phyloP scores from a whole-genome alignment of 2,113 vertebrate species.

The Paraplagusia blochii region DNA sequence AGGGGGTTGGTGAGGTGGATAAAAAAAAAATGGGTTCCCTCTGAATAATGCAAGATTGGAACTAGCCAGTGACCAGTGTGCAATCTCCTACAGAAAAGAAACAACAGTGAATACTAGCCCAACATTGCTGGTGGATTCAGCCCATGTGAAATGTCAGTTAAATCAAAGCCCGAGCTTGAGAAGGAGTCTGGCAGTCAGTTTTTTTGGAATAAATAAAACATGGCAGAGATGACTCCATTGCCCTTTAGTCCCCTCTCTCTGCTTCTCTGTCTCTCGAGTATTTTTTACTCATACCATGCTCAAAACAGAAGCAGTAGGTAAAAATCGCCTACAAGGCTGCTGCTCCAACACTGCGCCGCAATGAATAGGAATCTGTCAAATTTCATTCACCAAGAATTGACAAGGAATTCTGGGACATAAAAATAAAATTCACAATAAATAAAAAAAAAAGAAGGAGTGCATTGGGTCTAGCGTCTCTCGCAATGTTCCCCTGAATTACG shows the following conservation, averaged over 20 bases:
- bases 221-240: constrained; percentile 52
- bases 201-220: constrained; percentile 70
- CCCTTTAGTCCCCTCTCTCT: constrained; percentile 44
- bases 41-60: constrained; percentile 66
- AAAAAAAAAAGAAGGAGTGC: background rate
- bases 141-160: constrained; percentile 57
- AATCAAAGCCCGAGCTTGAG: constrained; percentile 58
- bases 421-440: constrained; percentile 1
- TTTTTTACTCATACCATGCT: constrained; percentile 15
- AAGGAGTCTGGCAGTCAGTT: constrained; percentile 50
- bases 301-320: constrained; percentile 15
- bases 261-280: constrained; percentile 10
- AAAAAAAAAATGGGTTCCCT: constrained; percentile 53
- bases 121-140: constrained; percentile 40
- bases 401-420: background rate
- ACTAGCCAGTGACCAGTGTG: constrained; percentile 48
- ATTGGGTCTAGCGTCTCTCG: no score
- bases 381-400: background rate
- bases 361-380: background rate
- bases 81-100: constrained; percentile 45
- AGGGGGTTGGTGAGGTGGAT: constrained; percentile 30
- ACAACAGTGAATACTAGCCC: constrained; percentile 39
- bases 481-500: background rate
- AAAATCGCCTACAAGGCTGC: constrained; percentile 13
- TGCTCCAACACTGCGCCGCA: background rate